phyloP scores from a whole-genome alignment of 37 sponge, comb jelly and placozoan species.

The Amphimedon queenslandica region DNA sequence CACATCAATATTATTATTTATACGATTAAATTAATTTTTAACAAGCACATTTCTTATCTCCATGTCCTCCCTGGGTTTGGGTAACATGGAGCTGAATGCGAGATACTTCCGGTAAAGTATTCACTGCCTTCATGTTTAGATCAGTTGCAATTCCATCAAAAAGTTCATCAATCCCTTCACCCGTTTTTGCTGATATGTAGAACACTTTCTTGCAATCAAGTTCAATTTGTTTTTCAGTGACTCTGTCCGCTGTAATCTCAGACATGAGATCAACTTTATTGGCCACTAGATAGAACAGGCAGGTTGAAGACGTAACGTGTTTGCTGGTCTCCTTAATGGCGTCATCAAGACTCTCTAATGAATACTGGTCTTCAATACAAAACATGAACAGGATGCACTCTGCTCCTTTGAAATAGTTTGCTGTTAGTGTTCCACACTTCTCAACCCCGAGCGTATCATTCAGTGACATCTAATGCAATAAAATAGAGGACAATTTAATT shows the following conservation, averaged over 20 bases:
- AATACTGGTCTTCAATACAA: constrained; percentile 39
- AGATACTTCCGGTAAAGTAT: too few relatives aligned
- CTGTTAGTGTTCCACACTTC: constrained; percentile 72
- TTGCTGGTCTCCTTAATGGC: too few relatives aligned
- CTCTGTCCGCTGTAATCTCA: constrained; percentile 50
- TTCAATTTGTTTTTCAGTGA: constrained; percentile 55
- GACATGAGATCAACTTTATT: constrained; percentile 75
- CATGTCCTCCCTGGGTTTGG: too few relatives aligned
- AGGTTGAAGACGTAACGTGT: constrained; percentile 51
- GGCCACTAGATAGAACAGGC: constrained; percentile 65
- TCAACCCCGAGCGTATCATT: constrained; percentile 80
- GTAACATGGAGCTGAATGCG: too few relatives aligned
- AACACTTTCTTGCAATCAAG: constrained; percentile 11
- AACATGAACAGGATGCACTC: constrained; percentile 67
- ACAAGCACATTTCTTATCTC: too few relatives aligned
- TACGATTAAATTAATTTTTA: too few relatives aligned
- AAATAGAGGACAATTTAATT: background rate
- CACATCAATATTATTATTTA: too few relatives aligned
- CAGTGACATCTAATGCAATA: constrained; percentile 35
- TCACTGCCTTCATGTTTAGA: too few relatives aligned
- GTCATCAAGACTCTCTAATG: constrained; percentile 29
- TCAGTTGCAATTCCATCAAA: constrained; percentile 15
- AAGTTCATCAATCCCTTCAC: background rate
- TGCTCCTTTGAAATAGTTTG: constrained; percentile 70
- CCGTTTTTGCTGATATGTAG: constrained; percentile 30